Evolutionary conservation across 2,888 invertebrate genomes (phyloP), one percentile per base, ranked within the genome.

Genomic region (Plebejus argus): DNA sequence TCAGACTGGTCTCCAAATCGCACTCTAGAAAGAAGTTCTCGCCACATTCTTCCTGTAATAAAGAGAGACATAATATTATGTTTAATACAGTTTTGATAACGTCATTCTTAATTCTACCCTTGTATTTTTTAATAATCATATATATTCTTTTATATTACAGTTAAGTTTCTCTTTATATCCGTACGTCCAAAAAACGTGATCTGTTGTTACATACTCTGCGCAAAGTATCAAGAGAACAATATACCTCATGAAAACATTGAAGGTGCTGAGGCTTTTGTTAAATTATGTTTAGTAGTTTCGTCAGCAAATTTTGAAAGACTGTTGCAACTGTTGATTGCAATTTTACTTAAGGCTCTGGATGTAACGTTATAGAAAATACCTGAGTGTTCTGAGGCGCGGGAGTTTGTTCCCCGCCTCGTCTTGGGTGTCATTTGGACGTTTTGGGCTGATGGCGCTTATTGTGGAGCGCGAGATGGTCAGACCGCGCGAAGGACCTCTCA

Each of bases 381-480:
- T 91, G 92, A 82, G 88, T 82, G 82, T 86, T 85, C 81, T 87
- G 89, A 82, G 88, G 87, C 83, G 88, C 86, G 89, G 92, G 89
- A 86, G 90, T 87, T 81, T 88, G 90, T 49, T 93, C 93, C 81
- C 89, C 92, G 89, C 92, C 92, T 90, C 90, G 89, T 83, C 93
- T 91, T 82, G 91, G 87, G 88, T 92, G 94, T 95, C 95, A 96
- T 95, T 96, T 97, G 84, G 96, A 94, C 82, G 96, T 95, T 95
- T 99, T 99, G 84, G 99, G 99, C 88, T 98, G 95, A 93, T 99
- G 99, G 83, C 99, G 95, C 94, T 99, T 99, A 98, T 98, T 98
- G 94, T 99, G 99, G 84, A 99, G 95, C 77, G 99, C 99, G 86
- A 99, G 95, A 93, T 99, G 99, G 94, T 99, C 99, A 81, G 98